These are phyloP conservation scores for Varecia variegata DNA, from an alignment of 2,797 vertebrate species.

Conservation along the genomic window DNA sequence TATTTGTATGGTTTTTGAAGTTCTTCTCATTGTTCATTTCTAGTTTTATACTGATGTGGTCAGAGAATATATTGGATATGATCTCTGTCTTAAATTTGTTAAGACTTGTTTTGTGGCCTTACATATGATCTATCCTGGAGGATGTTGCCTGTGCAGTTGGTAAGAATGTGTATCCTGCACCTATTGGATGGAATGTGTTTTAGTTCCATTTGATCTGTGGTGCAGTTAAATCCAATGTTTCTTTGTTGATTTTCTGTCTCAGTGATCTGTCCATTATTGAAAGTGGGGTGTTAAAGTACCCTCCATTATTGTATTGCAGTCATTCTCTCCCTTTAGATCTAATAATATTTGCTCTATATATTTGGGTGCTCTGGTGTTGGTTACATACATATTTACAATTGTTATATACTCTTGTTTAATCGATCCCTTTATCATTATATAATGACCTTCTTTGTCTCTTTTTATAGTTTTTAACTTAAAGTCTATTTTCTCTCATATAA, in stretches of 20 bases:
- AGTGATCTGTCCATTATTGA: neutral
- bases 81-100: neutral
- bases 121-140: neutral
- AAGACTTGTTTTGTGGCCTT: neutral
- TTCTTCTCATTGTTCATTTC: neutral
- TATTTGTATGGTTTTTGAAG: neutral
- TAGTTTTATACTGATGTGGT: neutral
- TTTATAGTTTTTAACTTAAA: neutral
- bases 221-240: neutral
- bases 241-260: neutral
- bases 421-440: neutral
- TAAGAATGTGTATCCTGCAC: neutral
- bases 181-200: neutral
- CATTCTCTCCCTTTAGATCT: neutral
- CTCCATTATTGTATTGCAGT: neutral
- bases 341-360: neutral
- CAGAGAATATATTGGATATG: no score
- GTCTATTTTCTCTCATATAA: neutral
- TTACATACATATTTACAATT: neutral
- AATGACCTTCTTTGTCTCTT: neutral
- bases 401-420: neutral
- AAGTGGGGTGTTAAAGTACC: neutral
- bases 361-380: neutral
- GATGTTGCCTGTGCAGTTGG: neutral
- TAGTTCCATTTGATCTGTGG: neutral